phyloP scores from a whole-genome alignment of 2,888 invertebrate species.

The Panorpa germanica region DNA sequence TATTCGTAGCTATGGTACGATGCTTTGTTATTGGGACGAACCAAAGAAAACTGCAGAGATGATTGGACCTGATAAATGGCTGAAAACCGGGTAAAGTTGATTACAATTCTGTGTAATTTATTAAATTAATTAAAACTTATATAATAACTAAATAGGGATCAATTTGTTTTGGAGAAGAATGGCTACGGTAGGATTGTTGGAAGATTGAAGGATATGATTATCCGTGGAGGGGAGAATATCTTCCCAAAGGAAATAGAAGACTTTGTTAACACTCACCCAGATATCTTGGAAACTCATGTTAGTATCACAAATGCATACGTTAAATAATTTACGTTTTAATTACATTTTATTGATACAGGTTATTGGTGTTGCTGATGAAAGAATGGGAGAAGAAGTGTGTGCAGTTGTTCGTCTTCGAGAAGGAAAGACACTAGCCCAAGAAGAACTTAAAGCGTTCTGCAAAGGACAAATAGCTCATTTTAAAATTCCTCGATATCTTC shows the following conservation, averaged over 20 bases:
- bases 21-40: slow-evolving; percentile 61
- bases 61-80: slow-evolving; percentile 46
- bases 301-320: slow-evolving; percentile 10
- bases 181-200: slow-evolving; percentile 53
- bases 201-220: slow-evolving; percentile 55
- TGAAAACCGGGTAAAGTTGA: slow-evolving; percentile 45
- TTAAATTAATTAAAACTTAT: neutral
- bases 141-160: slow-evolving; percentile 17
- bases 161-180: slow-evolving; percentile 38
- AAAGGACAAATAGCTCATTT: slow-evolving; percentile 53
- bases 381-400: slow-evolving; percentile 55
- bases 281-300: slow-evolving; percentile 47
- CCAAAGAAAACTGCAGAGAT: slow-evolving; percentile 46
- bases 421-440: slow-evolving; percentile 25
- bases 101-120: neutral
- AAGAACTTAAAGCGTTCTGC: slow-evolving; percentile 39
- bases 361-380: slow-evolving; percentile 45
- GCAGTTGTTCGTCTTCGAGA: slow-evolving; percentile 37
- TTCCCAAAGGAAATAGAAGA: slow-evolving; percentile 67
- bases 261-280: slow-evolving; percentile 44
- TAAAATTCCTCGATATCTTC: slow-evolving; percentile 56
- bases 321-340: neutral
- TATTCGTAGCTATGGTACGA: slow-evolving; percentile 45
- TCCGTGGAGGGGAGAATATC: slow-evolving; percentile 66
- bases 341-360: slow-evolving; percentile 23